Base-by-base conservation (phyloP, 2,113 vertebrate species). In the Pollimyrus isidori region DNA sequence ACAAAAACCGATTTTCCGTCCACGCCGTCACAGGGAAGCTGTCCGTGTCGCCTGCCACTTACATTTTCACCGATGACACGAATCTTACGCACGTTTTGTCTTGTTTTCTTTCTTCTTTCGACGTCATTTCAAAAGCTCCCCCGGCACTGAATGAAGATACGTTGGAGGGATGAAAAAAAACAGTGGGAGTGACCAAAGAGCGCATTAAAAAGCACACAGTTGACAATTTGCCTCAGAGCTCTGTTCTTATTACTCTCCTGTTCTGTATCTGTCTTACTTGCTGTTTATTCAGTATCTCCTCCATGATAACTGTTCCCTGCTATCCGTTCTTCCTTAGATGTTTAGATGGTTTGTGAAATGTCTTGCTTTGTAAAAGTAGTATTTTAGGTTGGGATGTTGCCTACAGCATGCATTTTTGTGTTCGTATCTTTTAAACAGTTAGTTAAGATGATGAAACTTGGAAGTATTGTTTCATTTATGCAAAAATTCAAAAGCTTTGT, bases 1-100 rank as follows among this genome's bases (percentile, higher is more conserved):
- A 96, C 96, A 96, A 95, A 95, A 94, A 94, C 93, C 91, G 92
- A 90, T 95, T 94, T 91, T 94, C 93, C 93, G 92, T 93, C 93
- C 94, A 92, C 89, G 90, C 91, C 91, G 92, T 93, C 73, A 87
- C 91, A 88, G 87, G 90, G 90, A 80, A 92, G 88, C 90, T 48
- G 69, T 80, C 13, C 10, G 90, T 83, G 90, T 93, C 89, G 89
- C 91, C 93, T 93, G 92, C 93, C 91, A 93, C 88, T 93, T 90
- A 89, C 88, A 94, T 93, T 94, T 91, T 88, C 87, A 89, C 91
- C 87, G 89, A 93, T 87, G 90, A 87, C 86, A 90, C 91, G 90
- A 90, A 92, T 92, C 92, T 90, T 89, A 91, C 90, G 86, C 89
- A 89, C 89, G 88, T 91, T 92, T 92, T 90, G 82, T 90, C 90